Base-by-base conservation (phyloP, 1,140 invertebrate genomes). In the Adoxophyes honmai region DNA sequence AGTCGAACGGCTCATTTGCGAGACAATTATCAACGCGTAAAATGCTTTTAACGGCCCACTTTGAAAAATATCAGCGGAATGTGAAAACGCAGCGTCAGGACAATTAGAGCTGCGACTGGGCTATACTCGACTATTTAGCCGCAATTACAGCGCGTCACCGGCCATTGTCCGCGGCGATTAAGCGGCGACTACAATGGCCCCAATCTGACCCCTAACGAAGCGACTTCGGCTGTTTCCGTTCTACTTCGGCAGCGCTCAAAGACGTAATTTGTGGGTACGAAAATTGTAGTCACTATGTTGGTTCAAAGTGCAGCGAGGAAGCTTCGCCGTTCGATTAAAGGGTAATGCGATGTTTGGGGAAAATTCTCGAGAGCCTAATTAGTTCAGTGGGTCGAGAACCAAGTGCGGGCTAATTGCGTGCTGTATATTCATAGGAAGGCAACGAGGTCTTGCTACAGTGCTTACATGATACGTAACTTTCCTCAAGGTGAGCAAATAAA, bases 131-230 rank as follows among this genome's bases (percentile, higher is more conserved):
- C 75, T 81, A 83, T 85, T 83, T 83, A 83, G 75, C 72, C 66
- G 68, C 80, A 77, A 86, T 86, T 86, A 86, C 78, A 70, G 64
- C 63, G 76, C 70, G 69, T 82, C 79, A 79, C 73, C 72, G 78
- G 65, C 74, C 72, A 81, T 85, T 86, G 83, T 86, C 80, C 80
- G 63, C 59, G 69, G 61, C 76, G 70, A 79, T 83, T 83, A 81
- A 68, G 70, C 59, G 57, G 52, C 64, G 64, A 73, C 63, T 68
- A 85, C 80, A 87, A 85, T 85, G 66, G 75, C 54, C 51, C 73
- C 79, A 81, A 86, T 86, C 75, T 66, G 81, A 70, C 67, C 74
- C 66, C 73, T 87, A 85, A 87, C 81, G 84, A 87, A 85, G 78
- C 68, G 81, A 85, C 80, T 81, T 84, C 81, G 77, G 69, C 63